Evolutionary conservation across 1,140 invertebrate genomes (phyloP).

Genomic region (Dolichoris vasculosae): DNA sequence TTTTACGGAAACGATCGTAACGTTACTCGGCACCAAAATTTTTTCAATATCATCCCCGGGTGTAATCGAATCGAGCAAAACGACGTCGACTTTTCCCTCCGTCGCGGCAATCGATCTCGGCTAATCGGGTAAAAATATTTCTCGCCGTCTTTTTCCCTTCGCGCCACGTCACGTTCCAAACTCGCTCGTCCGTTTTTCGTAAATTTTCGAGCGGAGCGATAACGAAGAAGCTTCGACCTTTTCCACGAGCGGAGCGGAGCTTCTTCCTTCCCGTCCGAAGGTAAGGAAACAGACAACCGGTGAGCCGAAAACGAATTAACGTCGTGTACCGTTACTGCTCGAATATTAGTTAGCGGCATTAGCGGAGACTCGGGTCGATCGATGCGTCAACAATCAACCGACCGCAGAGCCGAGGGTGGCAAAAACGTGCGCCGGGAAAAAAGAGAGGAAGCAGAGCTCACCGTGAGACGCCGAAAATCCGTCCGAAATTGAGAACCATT

Average conservation of each 20-base stretch:
- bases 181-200: no score
- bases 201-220: no score
- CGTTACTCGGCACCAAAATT: no score
- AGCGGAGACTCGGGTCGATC: background rate
- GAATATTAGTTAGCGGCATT: background rate
- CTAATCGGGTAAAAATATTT: no score
- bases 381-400: background rate
- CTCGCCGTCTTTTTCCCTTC: no score
- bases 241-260: background rate
- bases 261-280: background rate
- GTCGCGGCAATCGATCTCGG: background rate
- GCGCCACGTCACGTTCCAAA: no score
- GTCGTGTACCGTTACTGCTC: background rate
- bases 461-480: conserved; percentile 50
- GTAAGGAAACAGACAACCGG: background rate
- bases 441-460: conserved; percentile 23
- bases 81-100: background rate
- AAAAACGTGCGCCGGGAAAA: background rate
- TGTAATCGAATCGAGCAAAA: no score
- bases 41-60: no score
- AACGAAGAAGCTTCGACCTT: no score
- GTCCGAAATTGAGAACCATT: conserved; percentile 48
- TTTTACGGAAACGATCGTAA: no score
- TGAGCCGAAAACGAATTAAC: background rate
- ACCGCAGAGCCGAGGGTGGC: background rate